Evolutionary conservation across 2,797 vertebrate species (phyloP).

Genomic region (Anomalospiza imberbis): DNA sequence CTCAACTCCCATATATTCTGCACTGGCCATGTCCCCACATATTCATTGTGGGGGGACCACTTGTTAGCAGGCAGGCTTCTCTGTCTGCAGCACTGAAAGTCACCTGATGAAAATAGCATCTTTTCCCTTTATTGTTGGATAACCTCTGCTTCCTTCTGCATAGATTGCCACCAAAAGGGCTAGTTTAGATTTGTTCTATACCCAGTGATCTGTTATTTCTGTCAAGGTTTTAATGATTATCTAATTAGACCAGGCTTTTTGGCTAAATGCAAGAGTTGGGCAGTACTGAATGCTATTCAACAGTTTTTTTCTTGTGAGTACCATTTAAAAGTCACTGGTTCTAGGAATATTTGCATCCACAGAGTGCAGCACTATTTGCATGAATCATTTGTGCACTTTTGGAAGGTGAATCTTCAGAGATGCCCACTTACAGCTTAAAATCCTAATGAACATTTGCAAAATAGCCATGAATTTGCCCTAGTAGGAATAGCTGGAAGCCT

Average conservation of each 20-base stretch:
- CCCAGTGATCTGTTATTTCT: neutral
- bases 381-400: neutral
- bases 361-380: neutral
- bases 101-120: neutral
- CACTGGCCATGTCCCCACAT: neutral
- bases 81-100: neutral
- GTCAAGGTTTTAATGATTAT: neutral
- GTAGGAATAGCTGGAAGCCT: neutral
- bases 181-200: neutral
- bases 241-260: neutral
- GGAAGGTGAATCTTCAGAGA: neutral
- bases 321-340: neutral
- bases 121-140: neutral
- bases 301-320: neutral
- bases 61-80: neutral
- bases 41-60: neutral
- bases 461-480: neutral
- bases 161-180: neutral
- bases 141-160: neutral
- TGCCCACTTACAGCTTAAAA: neutral
- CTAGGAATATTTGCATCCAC: neutral
- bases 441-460: neutral
- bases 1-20: neutral
- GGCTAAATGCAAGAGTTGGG: neutral
- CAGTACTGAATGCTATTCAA: neutral